Evolutionary conservation across 2,797 vertebrate species (phyloP).

Genomic region (Rhinella marina): DNA sequence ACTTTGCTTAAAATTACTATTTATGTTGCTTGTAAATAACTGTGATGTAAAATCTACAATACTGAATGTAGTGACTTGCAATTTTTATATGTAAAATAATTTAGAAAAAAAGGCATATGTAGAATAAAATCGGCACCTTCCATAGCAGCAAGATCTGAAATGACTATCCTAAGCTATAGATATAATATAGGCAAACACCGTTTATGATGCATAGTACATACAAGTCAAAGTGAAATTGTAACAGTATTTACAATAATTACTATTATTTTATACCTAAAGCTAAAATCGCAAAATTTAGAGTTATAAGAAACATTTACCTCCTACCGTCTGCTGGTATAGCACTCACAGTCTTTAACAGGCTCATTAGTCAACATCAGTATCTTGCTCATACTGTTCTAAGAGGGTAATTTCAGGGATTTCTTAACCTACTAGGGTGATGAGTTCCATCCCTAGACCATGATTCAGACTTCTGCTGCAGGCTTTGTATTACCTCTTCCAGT

Average conservation of each 20-base stretch:
- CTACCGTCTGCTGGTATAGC: neutral
- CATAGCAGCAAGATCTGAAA: neutral
- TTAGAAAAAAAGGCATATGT: neutral
- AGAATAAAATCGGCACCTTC: neutral
- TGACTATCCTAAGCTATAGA: neutral
- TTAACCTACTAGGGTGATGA: neutral
- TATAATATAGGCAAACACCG: neutral
- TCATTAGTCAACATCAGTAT: constrained; percentile 30
- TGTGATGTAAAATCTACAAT: neutral
- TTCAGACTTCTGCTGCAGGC: constrained; percentile 28
- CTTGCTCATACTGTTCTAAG: constrained; percentile 35
- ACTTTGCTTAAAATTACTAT: neutral
- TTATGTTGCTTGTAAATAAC: neutral
- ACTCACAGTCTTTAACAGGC: neutral
- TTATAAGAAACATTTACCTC: constrained; percentile 28
- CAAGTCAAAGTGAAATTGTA: neutral
- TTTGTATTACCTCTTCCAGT: neutral
- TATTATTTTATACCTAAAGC: neutral
- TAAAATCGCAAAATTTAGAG: neutral
- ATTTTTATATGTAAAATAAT: neutral
- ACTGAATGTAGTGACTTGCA: neutral
- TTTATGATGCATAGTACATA: neutral
- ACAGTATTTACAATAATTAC: neutral
- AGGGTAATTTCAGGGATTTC: constrained; percentile 32
- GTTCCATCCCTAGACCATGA: constrained; percentile 47